A percentile compares a stretch with the other conserved stretches of the same genome.
Conservation (phyloP, 2,113 vertebrate species). For the Anoura caudifer region DNA sequence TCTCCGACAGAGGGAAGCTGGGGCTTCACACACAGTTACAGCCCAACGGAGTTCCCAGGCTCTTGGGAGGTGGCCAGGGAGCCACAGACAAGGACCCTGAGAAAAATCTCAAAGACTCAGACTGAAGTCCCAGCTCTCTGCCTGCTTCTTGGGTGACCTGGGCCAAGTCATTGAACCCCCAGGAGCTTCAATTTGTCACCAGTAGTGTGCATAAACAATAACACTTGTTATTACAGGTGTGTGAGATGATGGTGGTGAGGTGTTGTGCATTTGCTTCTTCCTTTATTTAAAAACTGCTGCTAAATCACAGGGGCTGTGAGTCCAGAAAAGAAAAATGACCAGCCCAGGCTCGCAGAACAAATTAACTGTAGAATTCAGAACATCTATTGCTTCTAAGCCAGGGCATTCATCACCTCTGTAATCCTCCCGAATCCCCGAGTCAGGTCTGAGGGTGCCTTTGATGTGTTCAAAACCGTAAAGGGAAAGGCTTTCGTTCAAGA, state of each 20-base stretch:
- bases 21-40: background rate
- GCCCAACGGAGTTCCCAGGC: background rate
- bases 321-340: background rate
- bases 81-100: fast-evolving
- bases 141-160: background rate
- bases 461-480: background rate
- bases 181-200: background rate
- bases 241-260: background rate
- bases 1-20: background rate
- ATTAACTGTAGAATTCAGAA: background rate
- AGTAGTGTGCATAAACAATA: fast-evolving
- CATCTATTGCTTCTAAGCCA: background rate
- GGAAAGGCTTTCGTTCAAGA: background rate
- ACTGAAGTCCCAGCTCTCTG: background rate
- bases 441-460: background rate
- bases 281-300: background rate
- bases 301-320: background rate
- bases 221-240: background rate
- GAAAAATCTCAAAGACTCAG: background rate
- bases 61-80: background rate
- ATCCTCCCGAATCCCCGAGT: background rate
- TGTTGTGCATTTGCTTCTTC: background rate
- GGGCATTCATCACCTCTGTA: fast-evolving
- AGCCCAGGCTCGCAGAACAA: background rate
- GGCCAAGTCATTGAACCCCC: too few relatives aligned